Base-by-base conservation (phyloP, 2,113 vertebrate species). In the Lycaon pictus region DNA sequence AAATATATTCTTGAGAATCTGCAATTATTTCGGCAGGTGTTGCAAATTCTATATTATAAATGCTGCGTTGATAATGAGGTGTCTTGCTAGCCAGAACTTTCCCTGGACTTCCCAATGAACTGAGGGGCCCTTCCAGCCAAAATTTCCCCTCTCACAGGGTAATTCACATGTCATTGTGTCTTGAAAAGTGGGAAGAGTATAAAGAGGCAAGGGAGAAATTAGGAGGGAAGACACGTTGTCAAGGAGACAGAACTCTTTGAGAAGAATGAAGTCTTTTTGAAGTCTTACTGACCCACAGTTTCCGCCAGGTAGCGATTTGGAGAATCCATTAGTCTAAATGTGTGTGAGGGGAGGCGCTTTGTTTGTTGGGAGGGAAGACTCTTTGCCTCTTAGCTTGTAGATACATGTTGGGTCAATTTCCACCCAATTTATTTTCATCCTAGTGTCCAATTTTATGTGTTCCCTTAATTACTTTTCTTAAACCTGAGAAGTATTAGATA, bases 401-500 rank as follows among this genome's bases (percentile, higher is more conserved):
- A 29, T 4, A 48, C 92, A 85, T 6, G 87, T 58, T 3, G 71
- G 67, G 69, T 74, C 92, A 84, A 83, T 97, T 96, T 63, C 95
- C 90, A 85, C 56, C 82, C 53, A 55, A 96, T 77, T 77, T 53
- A 55, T 88, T 80, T 85, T 62, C 84, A 5, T 62, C 85, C 48
- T 35, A 35, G 76, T n/a, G 62, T 88, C 62, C 79, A n/a, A 5
- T 77, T 90, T 60, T 16, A 7, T 37, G 74, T 29, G 79, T 43
- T 80, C 56, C 51, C 71, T 69, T 90, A 88, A 94, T 94, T 63
- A 62, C 92, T 91, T 97, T 90, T 58, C 67, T 65, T 20, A 10
- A 22, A 16, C 82, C 19, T 48, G 71, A 95, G 95, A 90, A 60
- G 58, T n/a, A 72, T 23, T 56, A 74, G 29, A 48, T 85, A 55